Percentiles rank a stretch among this genome's conserved stretches.
Evolutionary conservation across 2,797 vertebrate genomes (phyloP).

Genomic region (Phalloptychus januarius): DNA sequence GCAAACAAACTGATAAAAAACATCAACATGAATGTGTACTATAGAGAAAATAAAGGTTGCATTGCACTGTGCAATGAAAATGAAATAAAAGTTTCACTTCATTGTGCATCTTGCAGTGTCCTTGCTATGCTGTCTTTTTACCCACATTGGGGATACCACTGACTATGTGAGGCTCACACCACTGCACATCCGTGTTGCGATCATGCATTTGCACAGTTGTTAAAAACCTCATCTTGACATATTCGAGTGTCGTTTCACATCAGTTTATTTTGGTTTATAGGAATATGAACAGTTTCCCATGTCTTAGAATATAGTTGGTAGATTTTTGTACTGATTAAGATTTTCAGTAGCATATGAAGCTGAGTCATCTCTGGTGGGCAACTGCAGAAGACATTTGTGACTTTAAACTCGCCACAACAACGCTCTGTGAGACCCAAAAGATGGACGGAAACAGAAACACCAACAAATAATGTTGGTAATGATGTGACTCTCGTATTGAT

Average conservation of each 20-base stretch:
- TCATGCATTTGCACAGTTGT: background rate
- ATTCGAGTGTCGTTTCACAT: background rate
- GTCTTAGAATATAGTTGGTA: background rate
- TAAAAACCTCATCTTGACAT: background rate
- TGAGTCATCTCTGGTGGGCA: background rate
- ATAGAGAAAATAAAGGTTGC: background rate
- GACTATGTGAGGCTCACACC: background rate
- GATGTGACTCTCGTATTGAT: background rate
- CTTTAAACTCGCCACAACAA: background rate
- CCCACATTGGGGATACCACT: background rate
- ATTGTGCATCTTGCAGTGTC: background rate
- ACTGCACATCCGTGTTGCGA: background rate
- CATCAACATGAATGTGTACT: background rate
- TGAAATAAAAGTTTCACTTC: background rate
- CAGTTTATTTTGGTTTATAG: background rate
- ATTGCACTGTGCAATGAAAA: background rate
- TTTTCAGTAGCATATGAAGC: slow-evolving; percentile 11
- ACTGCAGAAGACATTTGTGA: background rate
- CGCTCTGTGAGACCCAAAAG: background rate
- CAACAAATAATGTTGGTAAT: slow-evolving; percentile 55
- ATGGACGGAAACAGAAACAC: background rate
- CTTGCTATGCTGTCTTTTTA: background rate
- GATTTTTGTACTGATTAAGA: background rate
- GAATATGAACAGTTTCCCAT: background rate
- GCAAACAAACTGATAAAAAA: background rate